phyloP scores from a whole-genome alignment of 2,797 vertebrate genomes.

The Sciaenops ocellatus region DNA sequence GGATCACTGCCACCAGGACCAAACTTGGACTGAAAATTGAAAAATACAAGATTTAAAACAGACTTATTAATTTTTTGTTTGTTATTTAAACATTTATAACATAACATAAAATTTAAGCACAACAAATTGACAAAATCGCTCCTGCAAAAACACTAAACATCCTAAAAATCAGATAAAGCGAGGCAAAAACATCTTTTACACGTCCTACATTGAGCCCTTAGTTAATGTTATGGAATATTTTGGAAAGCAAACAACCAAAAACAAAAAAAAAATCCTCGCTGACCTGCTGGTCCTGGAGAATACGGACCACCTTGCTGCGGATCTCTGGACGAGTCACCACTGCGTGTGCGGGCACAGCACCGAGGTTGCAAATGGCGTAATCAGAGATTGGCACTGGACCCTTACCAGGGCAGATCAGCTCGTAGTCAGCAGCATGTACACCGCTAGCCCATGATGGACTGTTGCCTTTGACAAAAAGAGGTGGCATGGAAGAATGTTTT shows the following conservation, averaged over 20 bases:
- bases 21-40: conserved; percentile 70
- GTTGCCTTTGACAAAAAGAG: conserved; percentile 47
- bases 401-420: conserved; percentile 86
- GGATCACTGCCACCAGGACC: conserved; percentile 32
- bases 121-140: too few relatives aligned
- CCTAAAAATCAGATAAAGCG: too few relatives aligned
- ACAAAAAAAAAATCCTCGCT: conserved; percentile 12
- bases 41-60: conserved; percentile 9
- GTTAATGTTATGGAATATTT: not conserved
- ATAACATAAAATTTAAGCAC: too few relatives aligned
- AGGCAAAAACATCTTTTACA: not conserved
- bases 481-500: not conserved
- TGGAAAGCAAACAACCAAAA: not conserved
- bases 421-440: conserved; percentile 70
- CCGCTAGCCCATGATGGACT: conserved; percentile 64
- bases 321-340: conserved; percentile 88
- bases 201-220: not conserved
- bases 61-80: not conserved
- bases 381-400: conserved; percentile 69
- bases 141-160: not conserved
- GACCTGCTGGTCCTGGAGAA: conserved; percentile 89
- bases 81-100: not conserved
- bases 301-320: conserved; percentile 60
- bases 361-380: conserved; percentile 85
- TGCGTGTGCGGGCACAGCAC: conserved; percentile 88